These are phyloP conservation scores for Phortica magna DNA, from an alignment of 2,888 invertebrate species.

Conservation along the genomic window DNA sequence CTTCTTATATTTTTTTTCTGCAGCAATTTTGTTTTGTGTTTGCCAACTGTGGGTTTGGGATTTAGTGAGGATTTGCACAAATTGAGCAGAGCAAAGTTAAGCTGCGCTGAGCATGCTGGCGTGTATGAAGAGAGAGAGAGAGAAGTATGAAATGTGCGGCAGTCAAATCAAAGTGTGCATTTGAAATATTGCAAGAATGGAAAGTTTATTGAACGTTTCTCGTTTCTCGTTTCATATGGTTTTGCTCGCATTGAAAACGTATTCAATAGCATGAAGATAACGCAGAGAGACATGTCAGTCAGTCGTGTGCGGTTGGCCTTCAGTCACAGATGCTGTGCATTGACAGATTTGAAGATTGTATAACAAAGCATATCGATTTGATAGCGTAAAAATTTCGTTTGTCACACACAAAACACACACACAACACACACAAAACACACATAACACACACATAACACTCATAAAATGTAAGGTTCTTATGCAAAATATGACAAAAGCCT, in stretches of 20 bases:
- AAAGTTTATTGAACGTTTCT: slow-evolving; percentile 61
- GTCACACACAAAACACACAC: too few species aligned
- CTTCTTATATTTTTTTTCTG: slow-evolving; percentile 15
- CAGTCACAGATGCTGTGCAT: neutral
- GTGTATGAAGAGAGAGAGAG: neutral
- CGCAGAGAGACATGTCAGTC: too few species aligned
- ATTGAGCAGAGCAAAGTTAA: slow-evolving; percentile 51
- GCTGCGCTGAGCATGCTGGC: slow-evolving; percentile 13
- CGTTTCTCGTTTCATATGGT: slow-evolving; percentile 68
- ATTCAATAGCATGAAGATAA: slow-evolving; percentile 49
- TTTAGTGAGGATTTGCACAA: slow-evolving; percentile 61
- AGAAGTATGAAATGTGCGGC: neutral
- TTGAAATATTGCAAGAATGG: slow-evolving; percentile 45
- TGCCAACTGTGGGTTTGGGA: slow-evolving; percentile 51
- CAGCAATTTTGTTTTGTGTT: slow-evolving; percentile 31
- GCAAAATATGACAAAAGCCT: slow-evolving; percentile 8
- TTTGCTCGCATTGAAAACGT: slow-evolving; percentile 38
- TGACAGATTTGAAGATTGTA: neutral
- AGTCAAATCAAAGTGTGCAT: neutral
- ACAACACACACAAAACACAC: neutral
- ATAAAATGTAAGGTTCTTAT: neutral
- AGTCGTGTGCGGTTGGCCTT: too few species aligned
- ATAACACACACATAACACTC: too few species aligned
- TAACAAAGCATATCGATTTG: neutral
- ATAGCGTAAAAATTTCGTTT: too few species aligned